phyloP scores from a whole-genome alignment of 2,797 vertebrate genomes.

The Mormyrops boulengeri region DNA sequence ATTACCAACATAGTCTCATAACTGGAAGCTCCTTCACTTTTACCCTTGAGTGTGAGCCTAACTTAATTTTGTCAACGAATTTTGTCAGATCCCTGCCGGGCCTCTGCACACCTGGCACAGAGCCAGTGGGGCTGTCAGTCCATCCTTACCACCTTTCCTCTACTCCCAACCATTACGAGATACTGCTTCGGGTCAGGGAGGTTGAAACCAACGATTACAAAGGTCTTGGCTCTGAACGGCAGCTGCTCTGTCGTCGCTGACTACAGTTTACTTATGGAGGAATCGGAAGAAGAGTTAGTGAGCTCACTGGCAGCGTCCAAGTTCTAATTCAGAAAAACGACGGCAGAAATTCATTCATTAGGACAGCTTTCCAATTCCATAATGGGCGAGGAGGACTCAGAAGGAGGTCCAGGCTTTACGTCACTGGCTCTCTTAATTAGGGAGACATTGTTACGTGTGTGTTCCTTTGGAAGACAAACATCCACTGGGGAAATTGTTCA shows the following conservation, averaged over 20 bases:
- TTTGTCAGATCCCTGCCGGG: neutral
- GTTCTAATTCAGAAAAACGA: conserved; percentile 16
- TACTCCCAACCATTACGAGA: neutral
- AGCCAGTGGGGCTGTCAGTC: neutral
- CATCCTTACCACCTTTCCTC: neutral
- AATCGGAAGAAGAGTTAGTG: neutral
- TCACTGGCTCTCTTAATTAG: neutral
- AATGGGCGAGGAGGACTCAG: neutral
- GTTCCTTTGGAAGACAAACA: neutral
- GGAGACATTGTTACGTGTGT: neutral
- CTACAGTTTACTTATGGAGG: neutral
- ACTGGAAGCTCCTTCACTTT: neutral
- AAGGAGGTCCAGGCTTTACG: neutral
- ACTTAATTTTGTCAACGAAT: neutral
- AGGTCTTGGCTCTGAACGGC: neutral
- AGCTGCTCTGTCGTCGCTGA: neutral
- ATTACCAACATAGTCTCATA: neutral
- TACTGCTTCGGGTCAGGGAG: neutral
- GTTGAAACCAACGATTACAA: neutral
- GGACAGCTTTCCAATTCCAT: neutral
- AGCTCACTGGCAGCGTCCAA: neutral
- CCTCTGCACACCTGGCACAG: neutral
- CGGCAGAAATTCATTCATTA: conserved; percentile 20
- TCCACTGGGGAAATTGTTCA: neutral
- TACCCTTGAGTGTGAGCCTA: neutral